Conservation (phyloP, 2,797 vertebrate species). For the Mormyrops boulengeri region DNA sequence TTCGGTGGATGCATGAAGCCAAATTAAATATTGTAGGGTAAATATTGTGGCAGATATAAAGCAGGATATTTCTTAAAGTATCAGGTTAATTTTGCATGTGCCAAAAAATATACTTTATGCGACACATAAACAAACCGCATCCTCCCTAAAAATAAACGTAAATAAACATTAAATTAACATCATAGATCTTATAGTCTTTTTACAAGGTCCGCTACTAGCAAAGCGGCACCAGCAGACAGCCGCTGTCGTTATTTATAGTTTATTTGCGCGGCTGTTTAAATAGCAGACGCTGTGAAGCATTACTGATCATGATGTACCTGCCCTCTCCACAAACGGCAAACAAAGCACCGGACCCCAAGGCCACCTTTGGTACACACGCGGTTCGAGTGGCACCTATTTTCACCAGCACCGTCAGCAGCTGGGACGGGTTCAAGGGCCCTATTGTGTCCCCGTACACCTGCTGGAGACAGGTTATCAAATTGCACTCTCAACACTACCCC, state of each 20-base stretch:
- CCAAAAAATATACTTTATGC: not conserved
- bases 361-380: not conserved
- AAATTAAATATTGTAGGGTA: not conserved
- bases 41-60: not conserved
- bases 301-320: not conserved
- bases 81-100: not conserved
- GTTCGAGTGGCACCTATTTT: not conserved
- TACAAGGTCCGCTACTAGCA: not conserved
- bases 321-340: not conserved
- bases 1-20: not conserved
- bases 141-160: not conserved
- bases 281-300: not conserved
- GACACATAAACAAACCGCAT: not conserved
- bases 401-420: not conserved
- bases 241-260: not conserved
- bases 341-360: not conserved
- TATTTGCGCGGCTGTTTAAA: not conserved
- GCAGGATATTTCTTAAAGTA: not conserved
- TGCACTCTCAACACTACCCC: not conserved
- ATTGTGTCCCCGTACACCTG: constrained; percentile 14
- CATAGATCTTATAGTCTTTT: not conserved
- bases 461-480: not conserved
- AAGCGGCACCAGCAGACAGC: not conserved
- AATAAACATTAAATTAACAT: not conserved
- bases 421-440: not conserved